Base-by-base conservation (phyloP, 2,888 invertebrate genomes). In the Pandemis cinnamomeana region DNA sequence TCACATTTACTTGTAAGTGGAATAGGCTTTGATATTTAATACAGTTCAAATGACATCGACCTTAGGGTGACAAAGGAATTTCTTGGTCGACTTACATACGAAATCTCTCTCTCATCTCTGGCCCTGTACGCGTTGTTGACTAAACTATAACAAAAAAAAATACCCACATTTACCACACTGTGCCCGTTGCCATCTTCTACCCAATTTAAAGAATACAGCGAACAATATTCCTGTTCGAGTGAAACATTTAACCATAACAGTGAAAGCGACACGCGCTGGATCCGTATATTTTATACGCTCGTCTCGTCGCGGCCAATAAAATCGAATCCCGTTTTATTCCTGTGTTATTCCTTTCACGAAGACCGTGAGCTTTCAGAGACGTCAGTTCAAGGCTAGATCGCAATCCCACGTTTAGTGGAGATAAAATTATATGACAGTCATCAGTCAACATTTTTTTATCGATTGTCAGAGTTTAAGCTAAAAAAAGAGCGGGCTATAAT, bases 251-350 rank as follows among this genome's bases (percentile, higher is more conserved):
- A n/a, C 20, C 63, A 63, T 44, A 46, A 63, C 20, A 62, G 5
- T 46, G 63, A 63, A 7, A 63, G 63, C 20, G 63, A 42, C 53
- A 55, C 8, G 15, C 20, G 64, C 46, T 27, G 64, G 41, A 51
- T 48, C 64, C 27, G 48, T 27, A 48, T 46, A 48, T 48, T 64
- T 48, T 27, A 64, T 27, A 64, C 64, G 46, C 64, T 36, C 27
- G 27, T 36, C 48, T 64, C 64, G 64, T 64, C 64, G 48, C 36
- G 64, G 64, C 48, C 64, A 64, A 64, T 64, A 64, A 64, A 63
- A 64, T 64, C 63, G 63, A 64, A 64, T 64, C 63, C 63, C 63
- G 63, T 62, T 55, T 55, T 55, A 55, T 62, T 44, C 42, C 42
- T n/a, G 62, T 64, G 44, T 64, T 64, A 64, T 64, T 46, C 63